Conservation (phyloP, 2,797 vertebrate genomes). For the Antrozous pallidus region DNA sequence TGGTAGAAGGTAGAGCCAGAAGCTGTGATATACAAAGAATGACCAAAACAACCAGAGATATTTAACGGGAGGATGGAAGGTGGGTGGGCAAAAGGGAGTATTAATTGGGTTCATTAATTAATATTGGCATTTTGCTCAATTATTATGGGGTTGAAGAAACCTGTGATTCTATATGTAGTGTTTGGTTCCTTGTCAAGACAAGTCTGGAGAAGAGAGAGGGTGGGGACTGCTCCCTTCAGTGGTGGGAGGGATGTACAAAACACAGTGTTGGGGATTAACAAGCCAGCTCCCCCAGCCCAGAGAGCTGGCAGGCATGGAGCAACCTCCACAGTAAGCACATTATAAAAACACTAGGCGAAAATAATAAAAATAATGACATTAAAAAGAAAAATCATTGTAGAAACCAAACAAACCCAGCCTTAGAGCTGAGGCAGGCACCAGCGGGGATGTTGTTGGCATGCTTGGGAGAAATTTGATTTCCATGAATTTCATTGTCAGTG, state of each 20-base stretch:
- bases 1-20: not conserved
- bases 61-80: not conserved
- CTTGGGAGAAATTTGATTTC: conserved; percentile 67
- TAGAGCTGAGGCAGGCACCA: conserved; percentile 44
- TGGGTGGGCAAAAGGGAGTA: not conserved
- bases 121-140: not conserved
- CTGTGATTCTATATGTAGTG: not conserved
- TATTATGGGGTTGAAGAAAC: not conserved
- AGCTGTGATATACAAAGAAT: not conserved
- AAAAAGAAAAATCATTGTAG: conserved; percentile 66
- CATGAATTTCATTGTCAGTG: conserved; percentile 61
- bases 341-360: conserved; percentile 70
- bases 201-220: not conserved
- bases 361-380: conserved; percentile 76
- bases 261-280: conserved; percentile 15
- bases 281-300: not conserved
- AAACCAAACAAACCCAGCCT: conserved; percentile 62
- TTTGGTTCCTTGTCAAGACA: not conserved
- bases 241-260: not conserved
- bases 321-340: conserved; percentile 61
- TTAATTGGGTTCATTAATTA: not conserved
- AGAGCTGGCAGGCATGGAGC: conserved; percentile 18
- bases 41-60: not conserved
- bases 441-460: conserved; percentile 48
- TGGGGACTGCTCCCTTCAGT: not conserved